phyloP scores from a whole-genome alignment of 2,113 vertebrate species.

The Datnioides undecimradiatus region DNA sequence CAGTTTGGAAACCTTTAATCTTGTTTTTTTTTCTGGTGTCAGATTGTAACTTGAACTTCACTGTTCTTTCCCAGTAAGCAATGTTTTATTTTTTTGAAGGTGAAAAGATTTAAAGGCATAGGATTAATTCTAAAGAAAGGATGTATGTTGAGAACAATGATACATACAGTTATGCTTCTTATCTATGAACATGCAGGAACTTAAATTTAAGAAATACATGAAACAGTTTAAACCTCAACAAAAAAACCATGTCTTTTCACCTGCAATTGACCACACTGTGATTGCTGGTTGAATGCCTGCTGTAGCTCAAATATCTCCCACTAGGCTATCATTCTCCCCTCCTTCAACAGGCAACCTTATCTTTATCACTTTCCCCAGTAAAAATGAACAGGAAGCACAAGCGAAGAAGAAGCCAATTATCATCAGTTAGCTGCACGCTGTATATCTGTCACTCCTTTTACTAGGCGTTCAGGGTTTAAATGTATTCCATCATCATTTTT shows the following conservation, averaged over 20 bases:
- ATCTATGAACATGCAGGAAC: not conserved
- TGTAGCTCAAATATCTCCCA: not conserved
- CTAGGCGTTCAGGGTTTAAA: conserved; percentile 73
- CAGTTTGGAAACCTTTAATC: not conserved
- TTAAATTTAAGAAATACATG: not conserved
- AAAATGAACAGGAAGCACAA: conserved; percentile 32
- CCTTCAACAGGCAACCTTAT: conserved; percentile 45
- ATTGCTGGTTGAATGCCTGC: not conserved
- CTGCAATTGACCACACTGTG: not conserved
- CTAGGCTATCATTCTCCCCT: conserved; percentile 17
- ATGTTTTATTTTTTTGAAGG: not conserved
- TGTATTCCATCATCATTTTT: conserved; percentile 73
- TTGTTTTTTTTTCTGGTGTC: not conserved
- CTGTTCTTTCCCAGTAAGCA: not conserved
- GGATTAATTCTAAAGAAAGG: not conserved
- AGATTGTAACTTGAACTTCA: not conserved
- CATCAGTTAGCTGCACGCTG: conserved; percentile 60
- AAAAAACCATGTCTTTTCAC: not conserved
- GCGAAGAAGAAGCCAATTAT: conserved; percentile 64
- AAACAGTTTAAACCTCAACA: not conserved
- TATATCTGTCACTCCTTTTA: conserved; percentile 74
- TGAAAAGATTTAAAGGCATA: not conserved
- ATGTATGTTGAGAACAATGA: not conserved
- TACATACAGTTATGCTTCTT: not conserved
- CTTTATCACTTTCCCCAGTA: conserved; percentile 36